Evolutionary conservation across 2,797 vertebrate genomes (phyloP).

Genomic region (Chloroceryle inda): DNA sequence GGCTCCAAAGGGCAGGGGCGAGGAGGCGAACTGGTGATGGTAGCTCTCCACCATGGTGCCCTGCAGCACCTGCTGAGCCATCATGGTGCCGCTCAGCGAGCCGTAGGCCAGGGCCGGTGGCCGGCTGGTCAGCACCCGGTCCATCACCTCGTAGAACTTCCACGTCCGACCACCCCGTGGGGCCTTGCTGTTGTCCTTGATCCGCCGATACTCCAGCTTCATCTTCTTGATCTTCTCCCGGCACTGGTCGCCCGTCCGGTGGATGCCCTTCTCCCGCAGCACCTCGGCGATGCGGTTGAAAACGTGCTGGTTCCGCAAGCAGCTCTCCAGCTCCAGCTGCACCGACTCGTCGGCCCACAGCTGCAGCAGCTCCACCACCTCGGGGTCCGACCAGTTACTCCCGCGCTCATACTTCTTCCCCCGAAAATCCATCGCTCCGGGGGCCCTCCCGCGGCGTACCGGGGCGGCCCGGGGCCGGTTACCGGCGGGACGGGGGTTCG

Average conservation of each 20-base stretch:
- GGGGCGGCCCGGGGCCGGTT: not conserved
- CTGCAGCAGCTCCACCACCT: slow-evolving; percentile 91
- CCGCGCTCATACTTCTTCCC: slow-evolving; percentile 90
- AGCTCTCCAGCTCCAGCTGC: slow-evolving; percentile 91
- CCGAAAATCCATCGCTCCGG: slow-evolving; percentile 86
- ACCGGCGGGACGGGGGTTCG: too few species aligned
- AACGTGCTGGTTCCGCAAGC: slow-evolving; percentile 90
- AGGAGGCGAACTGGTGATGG: slow-evolving; percentile 48
- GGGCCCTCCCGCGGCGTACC: not conserved
- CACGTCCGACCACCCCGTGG: slow-evolving; percentile 83
- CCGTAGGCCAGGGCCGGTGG: slow-evolving; percentile 86
- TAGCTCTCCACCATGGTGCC: slow-evolving; percentile 74
- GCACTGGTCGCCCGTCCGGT: slow-evolving; percentile 89
- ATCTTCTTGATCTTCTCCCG: slow-evolving; percentile 96
- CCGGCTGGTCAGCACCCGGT: slow-evolving; percentile 88
- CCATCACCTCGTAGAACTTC: slow-evolving; percentile 94
- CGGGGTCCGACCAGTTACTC: slow-evolving; percentile 92
- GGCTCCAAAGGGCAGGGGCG: slow-evolving; percentile 45
- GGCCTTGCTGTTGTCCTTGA: slow-evolving; percentile 89
- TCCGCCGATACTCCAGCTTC: slow-evolving; percentile 92
- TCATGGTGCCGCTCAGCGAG: slow-evolving; percentile 79
- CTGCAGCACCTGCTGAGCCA: slow-evolving; percentile 85
- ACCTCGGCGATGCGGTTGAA: slow-evolving; percentile 91
- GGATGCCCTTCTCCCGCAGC: slow-evolving; percentile 88
- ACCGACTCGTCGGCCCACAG: slow-evolving; percentile 90